A percentile compares a stretch with the other conserved stretches of the same genome.
These are phyloP conservation scores for Zaprionus vittiger DNA, from an alignment of 1,140 invertebrate species.

Conservation along the genomic window DNA sequence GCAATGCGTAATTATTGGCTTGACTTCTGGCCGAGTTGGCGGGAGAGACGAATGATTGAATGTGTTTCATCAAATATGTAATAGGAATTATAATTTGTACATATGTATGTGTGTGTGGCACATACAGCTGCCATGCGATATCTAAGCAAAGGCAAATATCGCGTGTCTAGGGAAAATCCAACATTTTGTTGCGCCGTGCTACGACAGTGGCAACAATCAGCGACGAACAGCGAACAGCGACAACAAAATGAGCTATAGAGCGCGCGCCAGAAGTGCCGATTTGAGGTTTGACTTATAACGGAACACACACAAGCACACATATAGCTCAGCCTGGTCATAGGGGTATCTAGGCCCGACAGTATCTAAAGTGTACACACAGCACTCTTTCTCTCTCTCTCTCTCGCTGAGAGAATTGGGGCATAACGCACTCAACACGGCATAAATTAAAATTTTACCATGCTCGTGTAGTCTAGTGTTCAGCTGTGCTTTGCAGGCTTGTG, in stretches of 20 bases:
- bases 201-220: conserved; percentile 52
- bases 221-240: conserved; percentile 34
- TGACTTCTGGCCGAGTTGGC: conserved; percentile 36
- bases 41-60: conserved; percentile 67
- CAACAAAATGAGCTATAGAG: conserved; percentile 73
- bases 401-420: conserved; percentile 72
- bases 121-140: conserved; percentile 18
- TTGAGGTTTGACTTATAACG: conserved; percentile 66
- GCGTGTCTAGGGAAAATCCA: conserved; percentile 74
- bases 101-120: conserved; percentile 34
- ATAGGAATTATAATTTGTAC: conserved; percentile 82
- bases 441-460: conserved; percentile 76
- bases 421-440: conserved; percentile 79
- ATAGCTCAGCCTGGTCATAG: not conserved
- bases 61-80: conserved; percentile 82
- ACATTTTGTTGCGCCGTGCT: conserved; percentile 68
- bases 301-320: conserved; percentile 19
- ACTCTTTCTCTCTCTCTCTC: conserved; percentile 16
- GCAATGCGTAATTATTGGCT: conserved; percentile 78
- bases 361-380: conserved; percentile 4
- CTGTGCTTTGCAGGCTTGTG: conserved; percentile 34
- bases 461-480: conserved; percentile 24
- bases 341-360: conserved; percentile 25
- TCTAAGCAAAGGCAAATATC: conserved; percentile 53
- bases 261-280: conserved; percentile 75